Evolutionary conservation across 2,797 vertebrate species (phyloP), one percentile per base, ranked within the genome.

Genomic region (Arctocebus calabarensis): DNA sequence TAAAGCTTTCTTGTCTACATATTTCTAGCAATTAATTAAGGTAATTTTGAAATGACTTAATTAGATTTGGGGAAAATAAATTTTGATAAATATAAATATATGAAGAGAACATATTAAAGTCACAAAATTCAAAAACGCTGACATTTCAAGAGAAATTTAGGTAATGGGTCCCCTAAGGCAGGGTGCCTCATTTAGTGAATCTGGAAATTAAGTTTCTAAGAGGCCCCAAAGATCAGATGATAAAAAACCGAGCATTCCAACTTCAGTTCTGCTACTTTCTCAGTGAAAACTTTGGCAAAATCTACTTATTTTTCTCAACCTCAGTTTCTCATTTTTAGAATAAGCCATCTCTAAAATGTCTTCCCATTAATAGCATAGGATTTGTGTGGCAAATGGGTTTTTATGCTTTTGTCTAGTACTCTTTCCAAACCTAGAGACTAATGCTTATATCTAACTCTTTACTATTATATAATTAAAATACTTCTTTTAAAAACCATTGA

Each of bases 1-100:
- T 62, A 81, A 91, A 64, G 16, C 12, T 75, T 22, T 75, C 55
- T 43, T 62, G 3, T 43, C 16, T 43, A 22, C 13, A 5, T 81
- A 57, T 40, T 94, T 77, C 57, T 19, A 64, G 52, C 11, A 57
- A 45, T 19, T 22, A 23, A 74, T 62, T 34, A 59, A n/a, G 79
- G 40, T 79, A 62, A 48, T 84, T 93, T 94, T 45, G 70, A 85
- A 23, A 75, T 40, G n/a, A 43, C 68, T 66, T 79, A 74, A n/a
- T 81, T 29, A 59, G 22, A 14, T 34, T 62, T 81, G 14, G 3
- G 2, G 8, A 73, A 86, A 73, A n/a, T 34, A 70, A 57, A 61
- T 81, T 84, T 84, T 85, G 37, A 66, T 2, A 55, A 73, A 45
- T 61, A 74, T 2, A 59, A 94, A 59, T 40, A 73, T 68, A 57